Base-by-base conservation (phyloP, 2,888 invertebrate genomes). In the Caenorhabditis sp. region DNA sequence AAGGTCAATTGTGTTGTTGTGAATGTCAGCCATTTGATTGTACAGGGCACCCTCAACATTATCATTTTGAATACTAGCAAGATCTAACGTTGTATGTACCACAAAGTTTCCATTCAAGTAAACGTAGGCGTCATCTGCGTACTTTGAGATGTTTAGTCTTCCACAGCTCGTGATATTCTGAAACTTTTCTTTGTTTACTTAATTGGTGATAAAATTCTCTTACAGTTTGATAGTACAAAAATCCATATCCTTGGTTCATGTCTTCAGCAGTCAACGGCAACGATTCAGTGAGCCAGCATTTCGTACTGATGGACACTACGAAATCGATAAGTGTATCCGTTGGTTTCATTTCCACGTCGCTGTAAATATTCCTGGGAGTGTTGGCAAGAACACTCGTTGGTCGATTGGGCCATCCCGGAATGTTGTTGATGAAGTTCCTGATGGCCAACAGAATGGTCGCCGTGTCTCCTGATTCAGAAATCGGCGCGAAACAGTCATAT, bases 331-430 rank as follows among this genome's bases (percentile, higher is more conserved):
- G 50, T 11, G 68, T 68, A 17, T 68, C 68, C 30, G 68, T 68
- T 5, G 62, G 46, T 13, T 56, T 56, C 7, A 75, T 27, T 2
- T 45, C 6, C 7, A 52, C 43, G 52, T 68, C 68, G 2, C 62
- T 62, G 52, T 75, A 75, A 0, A 56, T 55, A 17, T 27, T 39
- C 39, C 52, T 32, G 17, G 76, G 76, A n/a, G 65, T 30, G 17
- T 91, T 91, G 2, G 85, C 84, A 0, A 94, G 93, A 1, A 92
- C 88, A 0, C 74, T 22, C 11, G 75, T 30, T n/a, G 84, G 83
- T 2, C 73, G 70, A 46, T 73, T 53, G 8, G 68, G 35, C 79
- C 78, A 79, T 26, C 72, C 63, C 2, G 72, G 71, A 20, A 82
- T 55, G 1, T 62, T 59, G 3, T 17, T 41, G 24, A 86, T 78